Evolutionary conservation across 2,113 vertebrate species (phyloP), one percentile per base, ranked within the genome.

Genomic region (Erpornis zantholeuca): DNA sequence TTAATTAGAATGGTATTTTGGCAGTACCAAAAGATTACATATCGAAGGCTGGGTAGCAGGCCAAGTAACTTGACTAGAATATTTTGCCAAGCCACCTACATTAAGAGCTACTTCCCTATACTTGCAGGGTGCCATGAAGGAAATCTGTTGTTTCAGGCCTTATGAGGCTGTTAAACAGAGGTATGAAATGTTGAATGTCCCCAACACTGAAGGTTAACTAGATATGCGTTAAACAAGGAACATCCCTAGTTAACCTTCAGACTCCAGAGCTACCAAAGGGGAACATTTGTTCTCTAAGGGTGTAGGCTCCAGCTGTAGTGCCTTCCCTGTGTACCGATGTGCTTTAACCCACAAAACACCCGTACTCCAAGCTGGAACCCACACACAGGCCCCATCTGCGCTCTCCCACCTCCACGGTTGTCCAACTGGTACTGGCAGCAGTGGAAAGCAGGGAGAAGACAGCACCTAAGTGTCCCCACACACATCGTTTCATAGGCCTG

Each of bases 1-100:
- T 86, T 96, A 92, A 96, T 96, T 96, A 96, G 90, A 96, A 91
- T 71, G 91, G 90, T 92, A 96, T 96, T 96, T 96, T 95, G 93
- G 94, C 96, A 96, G 96, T 86, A 90, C 87, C 16, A 2, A 69
- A 85, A 94, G 81, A 96, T 96, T 95, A 92, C 84, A 47, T 96
- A 96, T 96, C 23, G 86, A 96, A 96, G 92, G 66, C 78, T 92
- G 91, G 73, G 89, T 92, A 94, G 78, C 84, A 93, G 82, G 90
- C 96, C 93, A 97, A 96, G 88, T 93, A 92, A 92, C 78, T 95
- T 87, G 36, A 82, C 83, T 79, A 85, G 66, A 77, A 29, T 80
- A 95, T 91, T 97, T 92, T 72, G 42, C 95, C 93, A 96, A 95
- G 84, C 85, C 85, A 96, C 92, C 90, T 93, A 96, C 90, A 93